Percentiles rank a stretch among this genome's conserved stretches.
Conservation (phyloP, 2,113 vertebrate genomes). For the Mellivora capensis region DNA sequence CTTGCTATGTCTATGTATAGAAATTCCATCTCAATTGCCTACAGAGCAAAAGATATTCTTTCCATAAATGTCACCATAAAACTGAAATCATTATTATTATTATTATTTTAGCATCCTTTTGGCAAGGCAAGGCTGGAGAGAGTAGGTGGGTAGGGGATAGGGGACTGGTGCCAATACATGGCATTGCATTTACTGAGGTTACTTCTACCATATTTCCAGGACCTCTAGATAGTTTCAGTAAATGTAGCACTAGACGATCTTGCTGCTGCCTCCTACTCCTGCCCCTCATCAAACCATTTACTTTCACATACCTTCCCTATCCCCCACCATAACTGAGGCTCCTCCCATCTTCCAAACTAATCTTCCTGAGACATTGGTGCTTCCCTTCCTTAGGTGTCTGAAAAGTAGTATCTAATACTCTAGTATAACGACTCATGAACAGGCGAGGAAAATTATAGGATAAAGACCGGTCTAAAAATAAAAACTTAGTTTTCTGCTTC, state of each 20-base stretch:
- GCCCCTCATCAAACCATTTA: background rate
- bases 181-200: background rate
- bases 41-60: background rate
- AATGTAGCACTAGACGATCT: background rate
- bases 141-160: no score
- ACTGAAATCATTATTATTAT: background rate
- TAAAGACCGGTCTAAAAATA: background rate
- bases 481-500: slow-evolving; percentile 1
- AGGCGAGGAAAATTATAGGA: background rate
- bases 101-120: background rate
- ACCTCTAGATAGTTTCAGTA: background rate
- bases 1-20: background rate
- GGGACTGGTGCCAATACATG: background rate
- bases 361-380: background rate
- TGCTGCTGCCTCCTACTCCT: background rate
- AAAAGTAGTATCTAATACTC: background rate
- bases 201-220: background rate
- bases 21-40: background rate
- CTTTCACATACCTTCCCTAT: background rate
- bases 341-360: background rate
- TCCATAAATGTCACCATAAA: background rate
- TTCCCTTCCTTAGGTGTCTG: background rate
- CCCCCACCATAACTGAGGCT: background rate
- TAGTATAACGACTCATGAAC: background rate
- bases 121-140: background rate